These are phyloP conservation scores for Eupsilia transversa DNA, from an alignment of 2,888 invertebrate species.

Conservation along the genomic window DNA sequence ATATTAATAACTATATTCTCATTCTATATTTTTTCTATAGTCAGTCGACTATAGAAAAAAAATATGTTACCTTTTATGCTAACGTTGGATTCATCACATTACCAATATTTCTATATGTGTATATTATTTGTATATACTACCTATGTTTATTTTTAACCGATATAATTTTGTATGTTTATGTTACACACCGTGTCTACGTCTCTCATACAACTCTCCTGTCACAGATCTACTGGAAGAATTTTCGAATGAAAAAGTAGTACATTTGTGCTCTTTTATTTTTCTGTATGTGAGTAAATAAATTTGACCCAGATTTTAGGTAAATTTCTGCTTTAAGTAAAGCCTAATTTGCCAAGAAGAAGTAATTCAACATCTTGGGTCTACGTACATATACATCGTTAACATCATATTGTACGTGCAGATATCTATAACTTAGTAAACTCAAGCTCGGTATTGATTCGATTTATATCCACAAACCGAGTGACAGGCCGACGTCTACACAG, in stretches of 20 bases:
- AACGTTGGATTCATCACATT: not conserved
- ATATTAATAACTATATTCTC: no score
- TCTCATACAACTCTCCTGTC: not conserved
- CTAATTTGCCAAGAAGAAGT: not conserved
- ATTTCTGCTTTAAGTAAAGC: not conserved
- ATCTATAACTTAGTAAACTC: conserved; percentile 10
- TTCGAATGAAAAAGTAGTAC: not conserved
- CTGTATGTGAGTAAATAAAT: not conserved
- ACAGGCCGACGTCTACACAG: conserved; percentile 28
- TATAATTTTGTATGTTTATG: not conserved
- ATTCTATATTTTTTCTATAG: no score
- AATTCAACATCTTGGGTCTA: not conserved
- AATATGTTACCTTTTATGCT: not conserved
- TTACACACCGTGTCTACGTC: not conserved
- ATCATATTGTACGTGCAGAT: not conserved
- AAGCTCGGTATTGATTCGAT: conserved; percentile 54
- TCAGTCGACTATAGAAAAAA: not conserved
- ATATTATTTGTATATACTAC: no score
- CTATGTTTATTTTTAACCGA: not conserved
- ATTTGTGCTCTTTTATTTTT: not conserved
- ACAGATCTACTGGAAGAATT: not conserved
- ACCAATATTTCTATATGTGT: not conserved
- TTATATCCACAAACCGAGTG: conserved; percentile 49
- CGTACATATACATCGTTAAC: not conserved
- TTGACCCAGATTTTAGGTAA: not conserved